A percentile compares a stretch with the other conserved stretches of the same genome.
phyloP scores from a whole-genome alignment of 2,113 vertebrate species.

The Eurypyga helias region DNA sequence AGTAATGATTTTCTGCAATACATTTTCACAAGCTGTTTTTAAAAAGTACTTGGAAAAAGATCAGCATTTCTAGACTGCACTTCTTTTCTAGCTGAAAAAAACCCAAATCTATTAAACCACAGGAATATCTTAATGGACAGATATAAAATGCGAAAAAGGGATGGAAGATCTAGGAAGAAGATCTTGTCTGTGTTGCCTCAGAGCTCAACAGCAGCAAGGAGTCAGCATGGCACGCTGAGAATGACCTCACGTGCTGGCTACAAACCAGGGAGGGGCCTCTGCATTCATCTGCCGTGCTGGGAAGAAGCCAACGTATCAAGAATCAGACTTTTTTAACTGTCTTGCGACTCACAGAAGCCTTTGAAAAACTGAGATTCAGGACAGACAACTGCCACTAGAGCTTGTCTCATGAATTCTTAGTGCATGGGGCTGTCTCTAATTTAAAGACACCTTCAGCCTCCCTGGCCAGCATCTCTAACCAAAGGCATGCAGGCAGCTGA shows the following conservation, averaged over 20 bases:
- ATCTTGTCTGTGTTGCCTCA: not conserved
- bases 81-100: not conserved
- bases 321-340: not conserved
- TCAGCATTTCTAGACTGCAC: not conserved
- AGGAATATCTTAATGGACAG: not conserved
- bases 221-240: not conserved
- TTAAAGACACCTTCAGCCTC: not conserved
- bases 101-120: not conserved
- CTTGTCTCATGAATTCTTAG: not conserved
- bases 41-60: not conserved
- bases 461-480: not conserved
- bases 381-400: not conserved
- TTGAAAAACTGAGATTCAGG: not conserved
- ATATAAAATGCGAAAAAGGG: not conserved
- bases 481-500: not conserved
- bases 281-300: not conserved
- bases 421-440: not conserved
- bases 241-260: not conserved
- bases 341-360: not conserved
- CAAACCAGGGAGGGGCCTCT: not conserved
- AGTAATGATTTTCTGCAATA: constrained; percentile 57
- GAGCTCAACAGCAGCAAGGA: not conserved
- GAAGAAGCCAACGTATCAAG: not conserved
- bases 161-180: not conserved
- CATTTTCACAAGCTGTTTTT: not conserved